A percentile compares a stretch with the other conserved stretches of the same genome.
Evolutionary conservation across 2,888 invertebrate genomes (phyloP).

Genomic region (Tenthredo notha): DNA sequence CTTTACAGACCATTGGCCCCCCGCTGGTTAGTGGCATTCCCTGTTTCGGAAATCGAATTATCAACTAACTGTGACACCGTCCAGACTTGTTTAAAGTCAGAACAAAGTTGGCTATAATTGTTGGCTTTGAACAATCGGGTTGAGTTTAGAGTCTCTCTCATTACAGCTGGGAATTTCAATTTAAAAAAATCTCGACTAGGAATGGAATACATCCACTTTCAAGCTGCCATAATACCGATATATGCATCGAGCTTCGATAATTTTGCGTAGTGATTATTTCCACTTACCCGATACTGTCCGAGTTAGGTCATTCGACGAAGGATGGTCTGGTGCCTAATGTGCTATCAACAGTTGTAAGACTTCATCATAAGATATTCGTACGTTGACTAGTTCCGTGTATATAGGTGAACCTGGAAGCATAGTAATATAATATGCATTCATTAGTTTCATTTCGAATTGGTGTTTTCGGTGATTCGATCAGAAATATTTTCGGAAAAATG

Average conservation of each 20-base stretch:
- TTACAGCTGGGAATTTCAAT: not conserved
- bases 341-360: conserved; percentile 61
- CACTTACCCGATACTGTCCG: not conserved
- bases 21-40: conserved; percentile 55
- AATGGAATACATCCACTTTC: not conserved
- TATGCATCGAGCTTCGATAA: not conserved
- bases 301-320: conserved; percentile 15
- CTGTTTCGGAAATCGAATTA: conserved; percentile 56
- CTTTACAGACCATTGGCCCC: conserved; percentile 9
- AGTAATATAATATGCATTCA: not conserved
- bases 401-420: conserved; percentile 36
- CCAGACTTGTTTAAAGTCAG: conserved; percentile 21
- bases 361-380: conserved; percentile 56
- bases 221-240: not conserved
- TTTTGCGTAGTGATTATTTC: not conserved
- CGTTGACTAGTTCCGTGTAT: not conserved
- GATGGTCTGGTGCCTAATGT: conserved; percentile 21
- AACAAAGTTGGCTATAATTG: conserved; percentile 18
- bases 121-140: conserved; percentile 20
- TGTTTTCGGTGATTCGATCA: not conserved
- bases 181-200: not conserved
- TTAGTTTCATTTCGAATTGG: not conserved
- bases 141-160: not conserved
- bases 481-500: not conserved
- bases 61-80: conserved; percentile 35